Evolutionary conservation across 1,140 invertebrate genomes (phyloP).

Genomic region (Pachypsylla venusta): DNA sequence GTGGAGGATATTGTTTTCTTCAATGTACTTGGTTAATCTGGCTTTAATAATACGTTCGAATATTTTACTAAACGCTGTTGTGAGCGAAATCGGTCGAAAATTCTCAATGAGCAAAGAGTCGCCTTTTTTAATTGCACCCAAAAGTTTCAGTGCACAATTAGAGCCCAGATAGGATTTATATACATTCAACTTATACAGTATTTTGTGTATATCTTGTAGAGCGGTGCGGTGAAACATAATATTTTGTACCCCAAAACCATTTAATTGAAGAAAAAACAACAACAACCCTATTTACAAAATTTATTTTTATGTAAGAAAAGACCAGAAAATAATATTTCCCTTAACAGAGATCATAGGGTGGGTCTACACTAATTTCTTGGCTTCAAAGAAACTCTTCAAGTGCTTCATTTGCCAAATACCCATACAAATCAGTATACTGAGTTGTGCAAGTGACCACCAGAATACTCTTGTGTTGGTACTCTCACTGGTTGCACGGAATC

Average conservation of each 20-base stretch:
- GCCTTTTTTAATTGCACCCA: not conserved
- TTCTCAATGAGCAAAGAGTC: not conserved
- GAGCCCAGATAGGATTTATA: no score
- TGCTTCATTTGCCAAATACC: constrained; percentile 99
- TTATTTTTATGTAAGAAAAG: no score
- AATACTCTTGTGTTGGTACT: constrained; percentile 93
- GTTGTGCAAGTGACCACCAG: constrained; percentile 95
- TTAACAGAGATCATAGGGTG: no score
- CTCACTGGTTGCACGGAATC: constrained; percentile 93
- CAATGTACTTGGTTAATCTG: not conserved
- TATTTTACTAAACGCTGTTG: not conserved
- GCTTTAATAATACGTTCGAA: not conserved
- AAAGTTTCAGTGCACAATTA: no score
- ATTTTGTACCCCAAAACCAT: no score
- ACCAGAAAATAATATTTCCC: no score
- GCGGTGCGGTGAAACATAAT: no score
- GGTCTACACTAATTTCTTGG: constrained; percentile 95
- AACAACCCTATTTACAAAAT: no score
- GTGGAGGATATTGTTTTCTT: not conserved
- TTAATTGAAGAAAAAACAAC: no score
- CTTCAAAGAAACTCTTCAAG: constrained; percentile 98
- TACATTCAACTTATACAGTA: no score
- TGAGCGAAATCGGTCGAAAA: not conserved
- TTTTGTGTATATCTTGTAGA: no score
- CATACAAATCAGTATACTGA: constrained; percentile 74